Evolutionary conservation across 2,888 invertebrate species (phyloP), one percentile per base, ranked within the genome.

Genomic region (Sialis lutaria): DNA sequence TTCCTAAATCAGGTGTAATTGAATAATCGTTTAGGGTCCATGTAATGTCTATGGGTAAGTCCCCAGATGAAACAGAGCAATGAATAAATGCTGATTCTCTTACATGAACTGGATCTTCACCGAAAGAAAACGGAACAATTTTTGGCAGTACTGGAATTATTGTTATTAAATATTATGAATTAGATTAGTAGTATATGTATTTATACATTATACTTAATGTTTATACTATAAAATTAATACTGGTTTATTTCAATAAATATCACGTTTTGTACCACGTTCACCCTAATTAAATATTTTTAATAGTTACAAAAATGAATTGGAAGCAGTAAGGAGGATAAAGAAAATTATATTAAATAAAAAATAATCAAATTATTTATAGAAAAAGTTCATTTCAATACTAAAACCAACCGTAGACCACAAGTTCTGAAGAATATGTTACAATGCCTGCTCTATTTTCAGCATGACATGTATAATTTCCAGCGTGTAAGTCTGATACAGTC

Each of bases 41-140:
- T 45, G 74, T 73, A 47, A 89, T 78, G 57, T 75, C 74, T 34
- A 89, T 68, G 6, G 88, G 89, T 45, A 75, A 70, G 61, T 89
- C 89, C 40, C 90, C 86, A 64, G 84, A 82, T 43, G 75, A 73
- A 39, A 85, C 78, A 67, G 81, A 77, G 62, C 86, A 87, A 53
- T 77, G 76, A 3, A 82, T 73, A 22, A 22, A 22, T 1, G 37
- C 37, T 48, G 82, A 82, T 58, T 85, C 82, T 42, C 83, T 76
- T 47, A 82, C 73, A 61, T 77, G 78, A 34, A 78, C 70, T 12
- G 78, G 72, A 54, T 83, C 81, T 44, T 82, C 82, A 50, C 82
- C 83, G 56, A 85, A 82, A 58, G 74, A 73, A 58, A 84, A 80
- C 39, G 79, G 77, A 56, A 75, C 72, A 55, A 84, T 78, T 71